These are phyloP conservation scores for Aspiorhynchus laticeps DNA, from an alignment of 2,113 vertebrate genomes.

Conservation along the genomic window DNA sequence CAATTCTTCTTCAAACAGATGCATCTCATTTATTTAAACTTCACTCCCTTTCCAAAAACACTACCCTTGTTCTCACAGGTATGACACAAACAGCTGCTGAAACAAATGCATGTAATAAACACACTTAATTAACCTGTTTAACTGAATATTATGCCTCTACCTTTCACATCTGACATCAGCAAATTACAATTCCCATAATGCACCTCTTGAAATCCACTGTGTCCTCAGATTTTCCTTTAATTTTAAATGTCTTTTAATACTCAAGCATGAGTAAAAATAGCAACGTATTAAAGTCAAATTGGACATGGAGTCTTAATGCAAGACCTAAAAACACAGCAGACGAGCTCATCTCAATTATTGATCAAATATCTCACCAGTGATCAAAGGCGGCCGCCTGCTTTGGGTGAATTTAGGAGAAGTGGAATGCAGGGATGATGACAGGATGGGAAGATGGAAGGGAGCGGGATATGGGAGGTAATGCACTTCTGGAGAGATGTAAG, in stretches of 20 bases:
- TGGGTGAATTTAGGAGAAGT: background rate
- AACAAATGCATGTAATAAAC: background rate
- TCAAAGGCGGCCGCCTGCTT: background rate
- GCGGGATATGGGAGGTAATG: background rate
- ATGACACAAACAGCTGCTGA: background rate
- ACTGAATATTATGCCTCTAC: background rate
- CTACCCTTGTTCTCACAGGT: background rate
- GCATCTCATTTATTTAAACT: background rate
- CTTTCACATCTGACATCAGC: background rate
- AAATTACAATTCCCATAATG: background rate
- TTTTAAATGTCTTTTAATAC: conserved; percentile 3
- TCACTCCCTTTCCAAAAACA: background rate
- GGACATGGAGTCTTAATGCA: background rate
- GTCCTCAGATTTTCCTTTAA: background rate
- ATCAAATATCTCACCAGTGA: background rate
- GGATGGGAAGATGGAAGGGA: background rate
- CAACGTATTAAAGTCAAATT: background rate
- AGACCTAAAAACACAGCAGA: background rate
- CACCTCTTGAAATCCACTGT: background rate
- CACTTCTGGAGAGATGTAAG: background rate
- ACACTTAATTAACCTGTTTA: background rate
- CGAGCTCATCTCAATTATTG: background rate
- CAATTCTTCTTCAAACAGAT: background rate
- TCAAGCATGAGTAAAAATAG: background rate
- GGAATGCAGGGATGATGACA: background rate